phyloP scores from a whole-genome alignment of 2,113 vertebrate species.

The Cynopterus brachyotis region DNA sequence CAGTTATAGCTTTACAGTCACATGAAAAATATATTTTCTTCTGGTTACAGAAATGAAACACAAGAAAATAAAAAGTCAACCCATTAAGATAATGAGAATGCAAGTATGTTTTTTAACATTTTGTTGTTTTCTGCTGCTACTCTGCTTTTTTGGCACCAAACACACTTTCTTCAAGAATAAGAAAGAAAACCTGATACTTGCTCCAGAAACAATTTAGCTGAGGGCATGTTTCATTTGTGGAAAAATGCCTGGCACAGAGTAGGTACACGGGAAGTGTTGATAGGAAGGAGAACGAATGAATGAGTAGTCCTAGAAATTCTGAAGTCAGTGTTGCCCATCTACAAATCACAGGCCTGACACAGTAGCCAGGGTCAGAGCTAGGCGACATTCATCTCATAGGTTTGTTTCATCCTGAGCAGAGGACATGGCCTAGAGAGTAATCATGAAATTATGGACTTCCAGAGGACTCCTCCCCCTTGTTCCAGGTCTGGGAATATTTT shows the following conservation, averaged over 20 bases:
- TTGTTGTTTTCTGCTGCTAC: not conserved
- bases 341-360: not conserved
- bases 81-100: not conserved
- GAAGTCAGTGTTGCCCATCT: not conserved
- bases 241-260: not conserved
- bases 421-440: not conserved
- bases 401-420: not conserved
- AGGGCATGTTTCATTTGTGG: not conserved
- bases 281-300: not conserved
- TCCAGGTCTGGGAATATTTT: slow-evolving; percentile 4
- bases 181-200: not conserved
- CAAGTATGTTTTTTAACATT: not conserved
- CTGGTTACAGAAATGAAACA: not conserved
- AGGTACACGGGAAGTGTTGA: not conserved
- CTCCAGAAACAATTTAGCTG: not conserved
- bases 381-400: not conserved
- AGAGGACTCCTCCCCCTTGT: not conserved
- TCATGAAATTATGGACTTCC: not conserved
- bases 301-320: not conserved
- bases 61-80: slow-evolving; percentile 1
- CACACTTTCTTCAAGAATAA: not conserved
- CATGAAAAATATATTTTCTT: slow-evolving; percentile 9
- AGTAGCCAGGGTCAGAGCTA: not conserved
- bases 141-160: not conserved
- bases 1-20: not conserved